A percentile compares a stretch with the other conserved stretches of the same genome.
Evolutionary conservation across 1,140 invertebrate species (phyloP).

Genomic region (Adelges cooleyi): DNA sequence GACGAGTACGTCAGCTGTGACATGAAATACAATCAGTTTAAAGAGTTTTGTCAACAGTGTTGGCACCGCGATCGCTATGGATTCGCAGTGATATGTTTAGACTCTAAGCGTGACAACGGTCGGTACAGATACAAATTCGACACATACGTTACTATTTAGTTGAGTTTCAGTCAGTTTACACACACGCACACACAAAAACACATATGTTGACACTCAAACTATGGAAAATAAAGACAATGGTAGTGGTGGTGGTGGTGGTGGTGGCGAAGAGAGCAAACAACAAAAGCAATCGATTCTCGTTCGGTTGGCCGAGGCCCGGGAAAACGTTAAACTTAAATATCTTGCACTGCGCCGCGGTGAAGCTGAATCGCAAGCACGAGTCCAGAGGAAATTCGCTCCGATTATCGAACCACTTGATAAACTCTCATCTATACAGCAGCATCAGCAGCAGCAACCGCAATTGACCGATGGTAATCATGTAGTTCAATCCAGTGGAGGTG

Average conservation of each 20-base stretch:
- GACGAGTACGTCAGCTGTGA: constrained; percentile 37
- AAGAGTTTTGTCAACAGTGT: constrained; percentile 30
- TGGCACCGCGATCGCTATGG: constrained; percentile 10
- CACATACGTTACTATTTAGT: not conserved
- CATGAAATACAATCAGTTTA: constrained; percentile 33
- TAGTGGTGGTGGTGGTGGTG: no score
- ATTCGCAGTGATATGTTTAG: not conserved
- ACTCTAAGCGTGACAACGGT: not conserved
- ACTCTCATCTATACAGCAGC: no score
- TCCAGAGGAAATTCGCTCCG: not conserved
- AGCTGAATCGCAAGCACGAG: not conserved
- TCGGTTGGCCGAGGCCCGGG: not conserved
- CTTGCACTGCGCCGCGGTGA: not conserved
- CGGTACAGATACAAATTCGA: not conserved
- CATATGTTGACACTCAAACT: no score
- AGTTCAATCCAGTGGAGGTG: no score
- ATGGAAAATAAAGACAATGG: no score
- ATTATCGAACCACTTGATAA: not conserved
- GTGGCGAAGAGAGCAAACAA: not conserved
- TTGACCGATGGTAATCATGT: no score
- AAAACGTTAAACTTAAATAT: constrained; percentile 1
- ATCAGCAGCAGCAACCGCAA: not conserved
- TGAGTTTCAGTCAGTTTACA: no score
- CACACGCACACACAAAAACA: no score
- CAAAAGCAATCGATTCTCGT: not conserved